phyloP scores from a whole-genome alignment of 2,888 invertebrate species.

The Agonopterix heracliana region DNA sequence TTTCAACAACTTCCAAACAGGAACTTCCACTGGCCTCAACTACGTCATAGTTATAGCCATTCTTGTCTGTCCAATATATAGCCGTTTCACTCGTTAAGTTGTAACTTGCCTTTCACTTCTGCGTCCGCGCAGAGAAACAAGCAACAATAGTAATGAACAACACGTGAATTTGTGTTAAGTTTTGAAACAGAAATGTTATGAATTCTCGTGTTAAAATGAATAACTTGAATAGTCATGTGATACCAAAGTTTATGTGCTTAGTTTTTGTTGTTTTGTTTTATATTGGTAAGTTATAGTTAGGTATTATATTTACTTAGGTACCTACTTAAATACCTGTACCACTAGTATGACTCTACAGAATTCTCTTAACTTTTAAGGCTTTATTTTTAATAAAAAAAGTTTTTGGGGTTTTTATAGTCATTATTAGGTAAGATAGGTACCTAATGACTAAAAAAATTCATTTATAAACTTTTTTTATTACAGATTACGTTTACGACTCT shows the following conservation, averaged over 20 bases:
- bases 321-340: neutral
- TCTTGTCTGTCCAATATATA: neutral
- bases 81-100: slow-evolving; percentile 37
- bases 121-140: slow-evolving; percentile 5
- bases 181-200: slow-evolving; percentile 8
- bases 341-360: neutral
- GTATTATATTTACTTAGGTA: too few species aligned
- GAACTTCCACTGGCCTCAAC: slow-evolving; percentile 11
- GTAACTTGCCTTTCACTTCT: slow-evolving; percentile 59
- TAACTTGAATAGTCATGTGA: slow-evolving; percentile 41
- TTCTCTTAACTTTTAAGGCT: neutral
- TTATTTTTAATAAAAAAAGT: neutral
- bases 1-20: neutral
- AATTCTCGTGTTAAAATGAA: slow-evolving; percentile 32
- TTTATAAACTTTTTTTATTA: too few species aligned
- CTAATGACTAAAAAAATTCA: too few species aligned
- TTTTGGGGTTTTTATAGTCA: too few species aligned
- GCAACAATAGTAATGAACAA: neutral
- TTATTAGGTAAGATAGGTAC: too few species aligned
- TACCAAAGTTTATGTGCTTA: slow-evolving; percentile 57
- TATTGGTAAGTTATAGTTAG: slow-evolving; percentile 30
- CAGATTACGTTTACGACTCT: too few species aligned
- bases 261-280: slow-evolving; percentile 34
- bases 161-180: neutral
- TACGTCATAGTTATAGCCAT: slow-evolving; percentile 22